Base-by-base conservation (phyloP, 1,140 invertebrate genomes). In the Marisa cornuarietis region DNA sequence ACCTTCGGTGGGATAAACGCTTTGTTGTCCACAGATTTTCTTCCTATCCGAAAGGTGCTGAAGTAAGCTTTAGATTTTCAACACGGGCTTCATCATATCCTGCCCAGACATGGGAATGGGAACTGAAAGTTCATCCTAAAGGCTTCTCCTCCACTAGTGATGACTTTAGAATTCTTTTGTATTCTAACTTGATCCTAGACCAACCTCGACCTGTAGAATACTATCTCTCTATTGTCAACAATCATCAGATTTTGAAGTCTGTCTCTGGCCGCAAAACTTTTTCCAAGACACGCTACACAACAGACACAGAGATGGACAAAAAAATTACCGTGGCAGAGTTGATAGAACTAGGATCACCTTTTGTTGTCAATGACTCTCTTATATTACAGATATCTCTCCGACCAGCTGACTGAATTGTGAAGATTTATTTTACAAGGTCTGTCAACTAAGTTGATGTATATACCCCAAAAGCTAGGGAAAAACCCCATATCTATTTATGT, bases 1-100 rank as follows among this genome's bases (percentile, higher is more conserved):
- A 91, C 77, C 83, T 90, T 61, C 85, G 91, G 49, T 92, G 91
- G 91, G 91, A 92, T 79, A 90, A 90, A 71, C 81, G 91, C n/a
- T 84, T 92, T 76, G 86, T 87, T n/a, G 81, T 91, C 26, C 80
- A 85, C 14, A 82, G 86, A 58, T 87, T 86, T 58, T 83, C 85
- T 14, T 51, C 84, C 16, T 85, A 82, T 79, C 84, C 79, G 10
- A 87, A 85, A 77, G 86, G 85, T 49, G 81, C 87, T 65, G 88
- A 90, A 76, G 84, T 88, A n/a, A 84, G 85, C 81, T 83, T 89
- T 24, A 83, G 91, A 83, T 89, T 92, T 74, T 83, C 86, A n/a
- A 92, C 91, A 10, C 85, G 89, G 51, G 86, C 91, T 13, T 90
- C 86, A 5, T 89, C 90, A 10, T 87, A 90, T 66, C 90, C 91